Conservation (phyloP, 2,113 vertebrate species). For the Zingel zingel region DNA sequence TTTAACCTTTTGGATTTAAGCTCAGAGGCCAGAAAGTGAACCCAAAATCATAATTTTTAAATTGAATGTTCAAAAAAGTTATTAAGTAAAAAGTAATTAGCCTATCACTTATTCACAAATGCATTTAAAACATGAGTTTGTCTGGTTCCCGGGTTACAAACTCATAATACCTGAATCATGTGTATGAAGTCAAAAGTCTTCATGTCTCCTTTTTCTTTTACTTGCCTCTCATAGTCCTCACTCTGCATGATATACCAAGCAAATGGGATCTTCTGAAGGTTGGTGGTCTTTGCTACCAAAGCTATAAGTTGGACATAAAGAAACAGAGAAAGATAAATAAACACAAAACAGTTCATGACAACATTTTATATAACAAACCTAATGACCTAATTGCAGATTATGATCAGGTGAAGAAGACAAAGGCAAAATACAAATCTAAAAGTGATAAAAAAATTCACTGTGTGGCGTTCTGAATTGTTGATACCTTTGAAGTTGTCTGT, state of each 20-base stretch:
- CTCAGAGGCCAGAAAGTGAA: not conserved
- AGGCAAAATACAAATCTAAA: not conserved
- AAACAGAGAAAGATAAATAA: not conserved
- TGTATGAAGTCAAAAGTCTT: constrained; percentile 92
- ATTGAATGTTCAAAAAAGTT: constrained; percentile 72
- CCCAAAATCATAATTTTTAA: not conserved
- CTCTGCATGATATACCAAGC: constrained; percentile 87
- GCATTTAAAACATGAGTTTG: no score
- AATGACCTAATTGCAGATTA: no score
- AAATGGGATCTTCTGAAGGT: constrained; percentile 87
- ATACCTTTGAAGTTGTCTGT: constrained; percentile 89
- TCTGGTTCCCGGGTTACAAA: no score
- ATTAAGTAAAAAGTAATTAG: no score
- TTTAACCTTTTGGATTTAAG: not conserved
- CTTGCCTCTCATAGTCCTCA: constrained; percentile 85
- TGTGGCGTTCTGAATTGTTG: constrained; percentile 52
- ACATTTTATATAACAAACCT: no score
- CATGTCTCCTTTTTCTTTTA: constrained; percentile 77
- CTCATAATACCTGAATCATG: constrained; percentile 90
- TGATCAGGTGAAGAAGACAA: no score
- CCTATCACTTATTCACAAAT: no score
- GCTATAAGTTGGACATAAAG: constrained; percentile 69
- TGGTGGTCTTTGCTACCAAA: constrained; percentile 82
- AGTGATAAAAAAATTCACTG: not conserved
- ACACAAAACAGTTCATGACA: no score